Conservation (phyloP, 2,797 vertebrate genomes). For the Sparidentex hasta region DNA sequence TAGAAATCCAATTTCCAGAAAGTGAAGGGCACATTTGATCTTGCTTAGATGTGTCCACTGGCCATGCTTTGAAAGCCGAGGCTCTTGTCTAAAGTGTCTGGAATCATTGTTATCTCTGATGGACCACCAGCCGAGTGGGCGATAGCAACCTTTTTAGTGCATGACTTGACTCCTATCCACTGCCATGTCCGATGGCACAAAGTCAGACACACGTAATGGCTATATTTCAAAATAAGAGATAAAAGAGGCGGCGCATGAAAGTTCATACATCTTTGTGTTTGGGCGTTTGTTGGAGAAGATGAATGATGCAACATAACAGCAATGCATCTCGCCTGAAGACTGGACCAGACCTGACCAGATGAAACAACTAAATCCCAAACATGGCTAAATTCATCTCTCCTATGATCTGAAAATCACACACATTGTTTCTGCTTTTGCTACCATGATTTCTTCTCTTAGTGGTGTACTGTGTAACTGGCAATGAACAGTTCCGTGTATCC, state of each 20-base stretch:
- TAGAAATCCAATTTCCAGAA: constrained; percentile 58
- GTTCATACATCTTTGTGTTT: constrained; percentile 34
- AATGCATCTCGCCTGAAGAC: constrained; percentile 38
- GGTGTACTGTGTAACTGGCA: background rate
- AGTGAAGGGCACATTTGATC: constrained; percentile 73
- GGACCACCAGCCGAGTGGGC: constrained; percentile 63
- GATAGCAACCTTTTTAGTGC: constrained; percentile 55
- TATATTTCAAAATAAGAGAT: constrained; percentile 39
- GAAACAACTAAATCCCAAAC: background rate
- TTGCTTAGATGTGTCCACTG: constrained; percentile 64
- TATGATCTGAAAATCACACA: background rate
- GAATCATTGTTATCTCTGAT: constrained; percentile 68
- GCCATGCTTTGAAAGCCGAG: constrained; percentile 56
- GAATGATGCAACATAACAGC: constrained; percentile 64
- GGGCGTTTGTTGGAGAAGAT: constrained; percentile 31
- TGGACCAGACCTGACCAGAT: constrained; percentile 13
- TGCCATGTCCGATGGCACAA: constrained; percentile 50
- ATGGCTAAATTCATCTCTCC: background rate
- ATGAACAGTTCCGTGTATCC: background rate
- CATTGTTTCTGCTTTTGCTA: background rate
- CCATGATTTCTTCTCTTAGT: background rate
- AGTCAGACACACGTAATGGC: constrained; percentile 44
- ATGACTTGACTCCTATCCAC: constrained; percentile 57
- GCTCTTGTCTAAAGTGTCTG: constrained; percentile 68
- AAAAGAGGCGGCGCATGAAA: constrained; percentile 42